Conservation (phyloP, 1,140 invertebrate genomes). For the Sitophilus oryzae region DNA sequence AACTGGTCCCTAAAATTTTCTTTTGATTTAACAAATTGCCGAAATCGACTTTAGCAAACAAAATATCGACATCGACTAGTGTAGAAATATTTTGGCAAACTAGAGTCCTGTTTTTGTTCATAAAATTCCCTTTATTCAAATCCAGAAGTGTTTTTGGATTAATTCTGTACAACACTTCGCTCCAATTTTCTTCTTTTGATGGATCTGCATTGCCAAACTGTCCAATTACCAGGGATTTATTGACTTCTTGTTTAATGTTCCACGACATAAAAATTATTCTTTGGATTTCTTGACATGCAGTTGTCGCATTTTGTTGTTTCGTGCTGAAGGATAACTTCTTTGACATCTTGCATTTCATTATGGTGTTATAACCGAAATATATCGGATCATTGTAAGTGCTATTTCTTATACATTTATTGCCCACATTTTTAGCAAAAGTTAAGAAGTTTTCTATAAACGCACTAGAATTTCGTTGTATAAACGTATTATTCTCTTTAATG, state of each 20-base stretch:
- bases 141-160: constrained; percentile 38
- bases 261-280: constrained; percentile 44
- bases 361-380: constrained; percentile 50
- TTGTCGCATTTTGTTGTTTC: constrained; percentile 41
- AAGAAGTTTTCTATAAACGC: constrained; percentile 41
- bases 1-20: constrained; percentile 33
- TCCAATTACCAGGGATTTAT: constrained; percentile 46
- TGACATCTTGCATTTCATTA: constrained; percentile 44
- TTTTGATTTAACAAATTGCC: constrained; percentile 32
- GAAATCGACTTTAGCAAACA: constrained; percentile 33
- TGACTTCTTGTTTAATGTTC: constrained; percentile 34
- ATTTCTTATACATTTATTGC: constrained; percentile 43
- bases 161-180: constrained; percentile 46
- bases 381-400: constrained; percentile 40
- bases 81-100: constrained; percentile 25
- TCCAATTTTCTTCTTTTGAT: constrained; percentile 50
- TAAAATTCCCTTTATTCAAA: constrained; percentile 43
- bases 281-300: constrained; percentile 47
- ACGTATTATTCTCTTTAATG: constrained; percentile 21
- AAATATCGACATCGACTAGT: constrained; percentile 36
- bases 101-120: constrained; percentile 42
- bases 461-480: constrained; percentile 13
- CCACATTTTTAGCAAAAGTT: constrained; percentile 43
- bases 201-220: constrained; percentile 54
- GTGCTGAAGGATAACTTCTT: constrained; percentile 24